phyloP scores from a whole-genome alignment of 2,113 vertebrate species.

The Lepus americanus region DNA sequence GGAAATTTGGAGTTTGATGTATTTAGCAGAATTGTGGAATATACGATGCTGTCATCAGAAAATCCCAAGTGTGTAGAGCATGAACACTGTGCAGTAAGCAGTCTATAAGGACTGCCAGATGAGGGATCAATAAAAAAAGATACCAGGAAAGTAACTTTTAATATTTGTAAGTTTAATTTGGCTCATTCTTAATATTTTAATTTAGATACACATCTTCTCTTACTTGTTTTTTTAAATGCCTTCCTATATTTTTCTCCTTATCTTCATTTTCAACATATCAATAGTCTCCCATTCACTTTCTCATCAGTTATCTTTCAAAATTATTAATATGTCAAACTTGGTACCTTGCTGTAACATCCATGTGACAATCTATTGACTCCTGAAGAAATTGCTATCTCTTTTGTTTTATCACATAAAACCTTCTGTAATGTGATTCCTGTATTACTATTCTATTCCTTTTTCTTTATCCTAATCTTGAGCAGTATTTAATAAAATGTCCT shows the following conservation, averaged over 20 bases:
- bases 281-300: background rate
- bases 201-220: background rate
- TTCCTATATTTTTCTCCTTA: background rate
- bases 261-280: background rate
- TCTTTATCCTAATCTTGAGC: background rate
- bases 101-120: background rate
- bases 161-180: background rate
- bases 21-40: background rate
- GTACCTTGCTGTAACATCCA: background rate
- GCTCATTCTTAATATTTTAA: background rate
- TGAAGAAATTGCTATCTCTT: background rate
- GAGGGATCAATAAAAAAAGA: background rate
- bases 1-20: background rate
- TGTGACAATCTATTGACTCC: background rate
- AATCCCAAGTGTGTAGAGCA: background rate
- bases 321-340: background rate
- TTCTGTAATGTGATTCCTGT: background rate
- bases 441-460: background rate
- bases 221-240: background rate
- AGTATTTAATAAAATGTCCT: background rate
- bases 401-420: background rate
- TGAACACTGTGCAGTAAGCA: background rate
- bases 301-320: no score
- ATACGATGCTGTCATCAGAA: background rate
- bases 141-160: background rate